phyloP scores from a whole-genome alignment of 1,140 invertebrate species.

The Tachypleus tridentatus region DNA sequence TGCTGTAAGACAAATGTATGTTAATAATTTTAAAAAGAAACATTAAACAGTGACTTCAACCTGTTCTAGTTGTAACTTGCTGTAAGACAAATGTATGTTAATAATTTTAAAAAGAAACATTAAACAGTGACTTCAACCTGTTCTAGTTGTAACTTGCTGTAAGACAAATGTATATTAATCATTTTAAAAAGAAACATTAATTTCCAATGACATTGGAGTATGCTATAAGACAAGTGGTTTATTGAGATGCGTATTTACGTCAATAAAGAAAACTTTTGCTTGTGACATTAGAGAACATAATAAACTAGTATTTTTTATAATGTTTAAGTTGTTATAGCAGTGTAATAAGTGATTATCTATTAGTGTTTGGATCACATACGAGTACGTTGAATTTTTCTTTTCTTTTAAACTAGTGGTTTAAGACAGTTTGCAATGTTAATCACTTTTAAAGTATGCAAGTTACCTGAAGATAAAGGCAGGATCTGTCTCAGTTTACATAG shows the following conservation, averaged over 20 bases:
- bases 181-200: not conserved
- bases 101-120: not conserved
- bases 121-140: slow-evolving; percentile 31
- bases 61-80: slow-evolving; percentile 33
- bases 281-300: not conserved
- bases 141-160: slow-evolving; percentile 31
- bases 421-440: too few species aligned
- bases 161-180: not conserved
- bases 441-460: too few species aligned
- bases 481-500: too few species aligned
- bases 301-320: too few species aligned
- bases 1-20: not conserved
- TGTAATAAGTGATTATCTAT: too few species aligned
- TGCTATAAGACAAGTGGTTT: not conserved
- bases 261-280: not conserved
- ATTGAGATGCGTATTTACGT: not conserved
- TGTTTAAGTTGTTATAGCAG: too few species aligned
- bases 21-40: not conserved
- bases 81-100: not conserved
- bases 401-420: too few species aligned
- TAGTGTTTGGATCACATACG: too few species aligned
- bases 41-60: slow-evolving; percentile 29
- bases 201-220: not conserved
- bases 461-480: too few species aligned
- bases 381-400: too few species aligned